Conservation (phyloP, 2,888 invertebrate species). For the Melieria crassipennis region DNA sequence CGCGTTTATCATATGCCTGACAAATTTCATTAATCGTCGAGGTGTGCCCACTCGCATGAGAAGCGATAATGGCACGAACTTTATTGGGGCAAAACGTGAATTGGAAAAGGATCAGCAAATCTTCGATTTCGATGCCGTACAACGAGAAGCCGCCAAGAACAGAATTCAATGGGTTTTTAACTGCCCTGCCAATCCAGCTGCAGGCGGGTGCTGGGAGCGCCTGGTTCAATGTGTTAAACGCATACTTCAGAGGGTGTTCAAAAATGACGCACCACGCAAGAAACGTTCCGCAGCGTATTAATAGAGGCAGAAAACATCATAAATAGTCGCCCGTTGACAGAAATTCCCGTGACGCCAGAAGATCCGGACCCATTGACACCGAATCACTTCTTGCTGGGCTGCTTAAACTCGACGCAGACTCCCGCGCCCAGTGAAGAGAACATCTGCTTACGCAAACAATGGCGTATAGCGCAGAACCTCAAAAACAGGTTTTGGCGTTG, state of each 20-base stretch:
- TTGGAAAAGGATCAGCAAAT: constrained; percentile 25
- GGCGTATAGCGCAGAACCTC: constrained; percentile 35
- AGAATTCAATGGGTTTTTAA: constrained; percentile 38
- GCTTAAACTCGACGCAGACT: constrained; percentile 31
- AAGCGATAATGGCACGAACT: constrained; percentile 36
- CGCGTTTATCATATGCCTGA: neutral
- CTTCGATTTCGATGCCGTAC: constrained; percentile 30
- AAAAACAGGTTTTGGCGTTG: constrained; percentile 34
- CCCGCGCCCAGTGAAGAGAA: constrained; percentile 21
- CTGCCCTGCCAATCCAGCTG: constrained; percentile 36
- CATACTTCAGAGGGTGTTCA: no score
- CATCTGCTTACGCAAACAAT: constrained; percentile 31
- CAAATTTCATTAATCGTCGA: neutral
- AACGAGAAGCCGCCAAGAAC: constrained; percentile 11
- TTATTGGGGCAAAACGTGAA: constrained; percentile 33
- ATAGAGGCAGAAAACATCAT: constrained; percentile 26
- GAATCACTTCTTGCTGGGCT: constrained; percentile 40
- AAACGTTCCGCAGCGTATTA: constrained; percentile 24
- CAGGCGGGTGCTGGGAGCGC: constrained; percentile 46
- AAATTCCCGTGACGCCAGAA: constrained; percentile 31
- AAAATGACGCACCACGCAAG: neutral
- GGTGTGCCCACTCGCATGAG: constrained; percentile 15
- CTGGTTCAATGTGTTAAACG: constrained; percentile 5
- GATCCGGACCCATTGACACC: constrained; percentile 38
- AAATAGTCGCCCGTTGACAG: constrained; percentile 33